Conservation (phyloP, 1,140 invertebrate species). For the Zeugodacus cucurbitae region DNA sequence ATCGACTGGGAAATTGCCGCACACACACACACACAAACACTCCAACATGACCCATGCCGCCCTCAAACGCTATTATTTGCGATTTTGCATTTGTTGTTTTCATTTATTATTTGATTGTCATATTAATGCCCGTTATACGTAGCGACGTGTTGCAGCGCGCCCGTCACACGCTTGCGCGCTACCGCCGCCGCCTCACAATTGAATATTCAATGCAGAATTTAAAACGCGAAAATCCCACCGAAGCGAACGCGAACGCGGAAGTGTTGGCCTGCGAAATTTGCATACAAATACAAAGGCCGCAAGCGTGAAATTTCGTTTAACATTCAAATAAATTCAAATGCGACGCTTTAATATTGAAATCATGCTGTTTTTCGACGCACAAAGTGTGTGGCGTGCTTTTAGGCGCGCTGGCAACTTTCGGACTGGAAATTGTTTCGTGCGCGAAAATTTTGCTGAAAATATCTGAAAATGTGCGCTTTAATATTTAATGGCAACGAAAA, state of each 20-base stretch:
- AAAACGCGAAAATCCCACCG: background rate
- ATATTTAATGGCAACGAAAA: background rate
- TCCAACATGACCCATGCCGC: background rate
- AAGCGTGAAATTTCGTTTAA: background rate
- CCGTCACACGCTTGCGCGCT: background rate
- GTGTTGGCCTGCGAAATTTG: background rate
- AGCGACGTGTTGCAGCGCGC: background rate
- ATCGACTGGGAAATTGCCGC: background rate
- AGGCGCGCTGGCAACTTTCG: background rate
- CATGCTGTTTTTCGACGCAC: background rate
- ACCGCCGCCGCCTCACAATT: background rate
- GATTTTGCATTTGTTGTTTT: background rate
- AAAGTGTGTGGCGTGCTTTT: background rate
- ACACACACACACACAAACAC: background rate
- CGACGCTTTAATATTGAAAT: background rate
- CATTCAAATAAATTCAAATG: background rate
- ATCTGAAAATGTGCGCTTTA: background rate
- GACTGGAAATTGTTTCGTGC: background rate
- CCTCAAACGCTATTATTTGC: background rate
- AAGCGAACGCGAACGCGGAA: background rate
- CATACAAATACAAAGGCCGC: background rate
- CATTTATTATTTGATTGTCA: conserved; percentile 25
- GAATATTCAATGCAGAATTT: background rate
- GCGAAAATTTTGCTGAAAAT: background rate
- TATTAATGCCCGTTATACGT: background rate